These are phyloP conservation scores for Oscheius sp. DNA, from an alignment of 2,888 invertebrate genomes.

Conservation along the genomic window DNA sequence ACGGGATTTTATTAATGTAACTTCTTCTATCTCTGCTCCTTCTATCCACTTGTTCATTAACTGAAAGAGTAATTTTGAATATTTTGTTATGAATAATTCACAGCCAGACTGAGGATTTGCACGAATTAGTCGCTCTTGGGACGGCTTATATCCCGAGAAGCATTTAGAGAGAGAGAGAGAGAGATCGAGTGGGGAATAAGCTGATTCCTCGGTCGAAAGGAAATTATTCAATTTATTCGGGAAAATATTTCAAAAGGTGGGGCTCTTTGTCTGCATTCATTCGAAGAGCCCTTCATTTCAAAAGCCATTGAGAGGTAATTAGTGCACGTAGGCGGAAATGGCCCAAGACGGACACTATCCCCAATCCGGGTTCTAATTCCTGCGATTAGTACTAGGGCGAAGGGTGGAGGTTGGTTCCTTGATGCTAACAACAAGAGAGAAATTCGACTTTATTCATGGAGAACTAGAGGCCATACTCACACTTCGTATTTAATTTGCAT, in stretches of 20 bases:
- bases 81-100: too few species aligned
- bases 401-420: neutral
- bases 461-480: too few species aligned
- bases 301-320: conserved; percentile 2
- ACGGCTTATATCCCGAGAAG: too few species aligned
- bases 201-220: too few species aligned
- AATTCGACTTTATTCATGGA: too few species aligned
- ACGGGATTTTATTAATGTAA: conserved; percentile 27
- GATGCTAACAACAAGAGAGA: neutral
- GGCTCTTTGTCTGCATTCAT: neutral
- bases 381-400: neutral
- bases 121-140: too few species aligned
- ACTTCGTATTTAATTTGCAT: neutral
- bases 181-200: too few species aligned
- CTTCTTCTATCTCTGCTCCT: conserved; percentile 6
- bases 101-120: too few species aligned
- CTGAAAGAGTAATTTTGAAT: neutral
- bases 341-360: neutral
- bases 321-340: conserved; percentile 7
- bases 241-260: neutral
- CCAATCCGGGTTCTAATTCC: neutral
- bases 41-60: neutral
- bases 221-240: too few species aligned
- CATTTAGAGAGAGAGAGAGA: neutral
- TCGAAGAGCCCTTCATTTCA: neutral